These are phyloP conservation scores for Mormyrops attenuatus DNA, from an alignment of 2,797 vertebrate species.

Conservation along the genomic window DNA sequence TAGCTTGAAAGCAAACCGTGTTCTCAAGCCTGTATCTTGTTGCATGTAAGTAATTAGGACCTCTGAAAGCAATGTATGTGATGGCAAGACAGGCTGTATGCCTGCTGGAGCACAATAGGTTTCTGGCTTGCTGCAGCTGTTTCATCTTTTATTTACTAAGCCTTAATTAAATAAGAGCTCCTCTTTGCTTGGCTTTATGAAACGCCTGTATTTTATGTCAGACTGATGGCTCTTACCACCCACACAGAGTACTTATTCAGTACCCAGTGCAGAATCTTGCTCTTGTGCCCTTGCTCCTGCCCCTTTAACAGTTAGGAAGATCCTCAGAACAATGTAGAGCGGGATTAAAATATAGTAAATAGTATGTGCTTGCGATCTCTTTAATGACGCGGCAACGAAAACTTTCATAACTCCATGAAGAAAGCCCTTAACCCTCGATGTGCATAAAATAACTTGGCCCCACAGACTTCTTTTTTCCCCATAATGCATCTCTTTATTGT, in stretches of 20 bases:
- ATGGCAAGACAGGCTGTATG: not conserved
- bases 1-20: not conserved
- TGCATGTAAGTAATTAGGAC: not conserved
- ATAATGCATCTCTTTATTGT: not conserved
- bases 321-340: not conserved
- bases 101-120: not conserved
- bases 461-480: not conserved
- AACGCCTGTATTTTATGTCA: not conserved
- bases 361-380: not conserved
- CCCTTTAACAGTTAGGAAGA: not conserved
- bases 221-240: not conserved
- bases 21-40: not conserved
- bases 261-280: not conserved
- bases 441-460: not conserved
- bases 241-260: not conserved
- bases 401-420: not conserved
- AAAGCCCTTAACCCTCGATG: slow-evolving; percentile 44
- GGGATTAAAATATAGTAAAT: not conserved
- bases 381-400: not conserved
- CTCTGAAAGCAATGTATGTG: not conserved
- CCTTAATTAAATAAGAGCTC: slow-evolving; percentile 18
- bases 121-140: slow-evolving; percentile 3
- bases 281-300: slow-evolving; percentile 3
- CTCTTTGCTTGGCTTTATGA: slow-evolving; percentile 15
- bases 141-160: slow-evolving; percentile 23